Evolutionary conservation across 2,113 vertebrate species (phyloP), one percentile per base, ranked within the genome.

Genomic region (Pomatostomus ruficeps): DNA sequence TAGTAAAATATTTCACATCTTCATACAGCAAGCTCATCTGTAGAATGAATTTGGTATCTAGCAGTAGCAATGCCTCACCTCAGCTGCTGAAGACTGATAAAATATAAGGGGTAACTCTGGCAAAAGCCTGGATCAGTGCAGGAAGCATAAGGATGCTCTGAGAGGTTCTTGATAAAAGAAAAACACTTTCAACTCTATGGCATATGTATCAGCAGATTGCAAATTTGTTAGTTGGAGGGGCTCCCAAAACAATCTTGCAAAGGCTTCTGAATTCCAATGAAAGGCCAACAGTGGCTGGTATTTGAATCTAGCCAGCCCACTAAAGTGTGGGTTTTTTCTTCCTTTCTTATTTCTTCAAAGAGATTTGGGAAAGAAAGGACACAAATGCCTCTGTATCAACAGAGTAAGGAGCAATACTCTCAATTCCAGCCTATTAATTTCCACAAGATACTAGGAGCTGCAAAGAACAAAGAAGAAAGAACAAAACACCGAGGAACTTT

Each of bases 171-270:
- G 65, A 84, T 52, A 89, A 93, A 93, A 0, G 25, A 93, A 93
- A 95, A 95, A 14, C 86, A 85, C 72, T 92, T 93, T 86, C 83
- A 93, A 46, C 51, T 88, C 59, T 8, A 33, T 0, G 52, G 76
- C 94, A 95, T 97, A 95, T 97, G 94, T 81, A 95, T 77, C 86
- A 92, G 76, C 96, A 96, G 95, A 96, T 96, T 97, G 96, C 92
- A 95, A 78, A 96, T 93, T 89, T 67, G 46, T 87, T 65, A 91
- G 68, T 91, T 97, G 95, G 95, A 96, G 70, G 55, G 67, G 65
- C 68, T 95, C 91, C 93, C 77, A 55, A 93, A 93, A 92, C 91
- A 67, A 85, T 67, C 91, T 92, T 17, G 14, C 83, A 71, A 81
- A 87, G 86, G 43, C 65, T 78, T 86, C 36, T 65, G 91, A 95